Conservation (phyloP, 2,888 invertebrate species). For the Punctoribates punctum region DNA sequence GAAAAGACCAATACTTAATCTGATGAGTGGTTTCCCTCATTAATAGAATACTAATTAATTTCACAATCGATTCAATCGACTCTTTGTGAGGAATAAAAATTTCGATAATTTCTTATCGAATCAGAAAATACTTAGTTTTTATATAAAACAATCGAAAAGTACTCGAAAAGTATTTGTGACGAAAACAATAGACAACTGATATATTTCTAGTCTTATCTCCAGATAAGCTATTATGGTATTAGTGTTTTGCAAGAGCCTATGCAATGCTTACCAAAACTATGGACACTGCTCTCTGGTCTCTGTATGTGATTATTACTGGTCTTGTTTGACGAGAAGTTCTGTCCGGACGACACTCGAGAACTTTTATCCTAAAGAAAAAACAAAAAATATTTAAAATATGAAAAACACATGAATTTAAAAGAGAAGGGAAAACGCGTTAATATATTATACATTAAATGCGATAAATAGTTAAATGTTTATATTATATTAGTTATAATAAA, state of each 20-base stretch:
- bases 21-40: no score
- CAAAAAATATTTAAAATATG: slow-evolving; percentile 1
- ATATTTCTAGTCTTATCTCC: not conserved
- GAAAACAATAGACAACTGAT: not conserved
- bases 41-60: no score
- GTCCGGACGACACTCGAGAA: slow-evolving; percentile 45
- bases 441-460: no score
- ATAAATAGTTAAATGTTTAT: slow-evolving; percentile 9
- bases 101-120: no score
- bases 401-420: not conserved
- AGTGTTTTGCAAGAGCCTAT: not conserved
- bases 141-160: no score
- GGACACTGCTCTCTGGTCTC: slow-evolving; percentile 77
- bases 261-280: slow-evolving; percentile 53
- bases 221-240: not conserved
- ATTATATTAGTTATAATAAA: not conserved
- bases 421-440: not conserved
- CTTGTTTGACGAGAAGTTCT: slow-evolving; percentile 56
- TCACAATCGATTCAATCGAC: no score
- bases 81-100: no score
- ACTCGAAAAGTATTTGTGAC: not conserved
- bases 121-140: no score
- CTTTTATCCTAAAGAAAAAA: slow-evolving; percentile 34
- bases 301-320: slow-evolving; percentile 61
- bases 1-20: no score